These are phyloP conservation scores for Bothrops jararaca DNA, from an alignment of 2,113 vertebrate species.

Conservation along the genomic window DNA sequence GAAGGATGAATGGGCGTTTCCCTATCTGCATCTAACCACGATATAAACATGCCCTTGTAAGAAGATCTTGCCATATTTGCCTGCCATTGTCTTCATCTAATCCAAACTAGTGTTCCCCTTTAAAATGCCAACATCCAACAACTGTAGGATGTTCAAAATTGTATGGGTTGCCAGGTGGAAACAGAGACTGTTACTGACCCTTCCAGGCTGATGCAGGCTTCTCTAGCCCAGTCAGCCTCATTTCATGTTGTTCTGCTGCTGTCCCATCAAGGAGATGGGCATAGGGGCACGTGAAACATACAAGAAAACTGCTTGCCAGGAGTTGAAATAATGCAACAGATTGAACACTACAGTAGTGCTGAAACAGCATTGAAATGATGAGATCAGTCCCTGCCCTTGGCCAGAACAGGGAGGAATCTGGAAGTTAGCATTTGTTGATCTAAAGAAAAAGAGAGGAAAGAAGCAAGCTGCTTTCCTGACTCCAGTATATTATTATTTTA, in stretches of 20 bases:
- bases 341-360: background rate
- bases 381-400: background rate
- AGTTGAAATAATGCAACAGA: background rate
- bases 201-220: background rate
- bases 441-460: background rate
- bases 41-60: background rate
- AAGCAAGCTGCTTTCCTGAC: background rate
- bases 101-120: background rate
- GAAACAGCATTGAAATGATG: background rate
- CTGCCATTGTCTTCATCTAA: background rate
- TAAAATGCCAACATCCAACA: background rate
- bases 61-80: background rate
- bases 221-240: background rate
- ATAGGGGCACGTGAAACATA: background rate
- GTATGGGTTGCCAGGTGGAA: background rate
- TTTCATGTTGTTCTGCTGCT: background rate
- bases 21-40: background rate
- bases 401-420: background rate
- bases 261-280: background rate
- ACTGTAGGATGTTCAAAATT: background rate
- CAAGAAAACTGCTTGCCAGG: background rate
- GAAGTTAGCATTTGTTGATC: background rate
- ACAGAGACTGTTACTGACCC: background rate
- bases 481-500: background rate
- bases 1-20: background rate